Conservation (phyloP, 2,797 vertebrate species). For the Phrynocephalus guinanensis region DNA sequence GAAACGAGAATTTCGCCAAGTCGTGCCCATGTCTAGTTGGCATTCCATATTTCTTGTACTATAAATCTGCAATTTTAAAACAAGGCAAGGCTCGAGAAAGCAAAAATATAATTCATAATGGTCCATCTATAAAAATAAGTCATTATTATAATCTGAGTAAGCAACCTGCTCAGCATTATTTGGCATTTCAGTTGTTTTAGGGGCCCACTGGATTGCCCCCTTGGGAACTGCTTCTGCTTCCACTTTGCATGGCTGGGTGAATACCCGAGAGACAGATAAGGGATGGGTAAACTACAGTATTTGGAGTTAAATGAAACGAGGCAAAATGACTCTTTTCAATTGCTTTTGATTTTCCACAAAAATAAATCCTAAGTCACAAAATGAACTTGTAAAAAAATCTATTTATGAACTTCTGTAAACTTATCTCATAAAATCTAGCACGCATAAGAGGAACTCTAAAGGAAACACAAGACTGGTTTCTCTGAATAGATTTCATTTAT, state of each 20-base stretch:
- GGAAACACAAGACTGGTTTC: background rate
- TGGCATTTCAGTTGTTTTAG: background rate
- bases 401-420: constrained; percentile 15
- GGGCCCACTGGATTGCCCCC: background rate
- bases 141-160: background rate
- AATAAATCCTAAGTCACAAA: background rate
- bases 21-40: no score
- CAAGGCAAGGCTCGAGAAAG: background rate
- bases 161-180: background rate
- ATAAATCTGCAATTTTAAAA: background rate
- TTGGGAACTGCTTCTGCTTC: background rate
- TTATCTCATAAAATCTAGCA: constrained; percentile 44
- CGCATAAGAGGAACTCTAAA: constrained; percentile 14
- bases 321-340: background rate
- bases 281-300: background rate
- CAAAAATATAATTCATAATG: background rate
- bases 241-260: background rate
- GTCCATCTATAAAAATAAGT: background rate
- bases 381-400: constrained; percentile 6
- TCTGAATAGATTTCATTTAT: background rate
- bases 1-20: no score
- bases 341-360: constrained; percentile 3
- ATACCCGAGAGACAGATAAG: background rate
- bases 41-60: no score
- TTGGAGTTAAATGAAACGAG: background rate